phyloP scores from a whole-genome alignment of 2,113 vertebrate species.

The Cyprinus carpio region DNA sequence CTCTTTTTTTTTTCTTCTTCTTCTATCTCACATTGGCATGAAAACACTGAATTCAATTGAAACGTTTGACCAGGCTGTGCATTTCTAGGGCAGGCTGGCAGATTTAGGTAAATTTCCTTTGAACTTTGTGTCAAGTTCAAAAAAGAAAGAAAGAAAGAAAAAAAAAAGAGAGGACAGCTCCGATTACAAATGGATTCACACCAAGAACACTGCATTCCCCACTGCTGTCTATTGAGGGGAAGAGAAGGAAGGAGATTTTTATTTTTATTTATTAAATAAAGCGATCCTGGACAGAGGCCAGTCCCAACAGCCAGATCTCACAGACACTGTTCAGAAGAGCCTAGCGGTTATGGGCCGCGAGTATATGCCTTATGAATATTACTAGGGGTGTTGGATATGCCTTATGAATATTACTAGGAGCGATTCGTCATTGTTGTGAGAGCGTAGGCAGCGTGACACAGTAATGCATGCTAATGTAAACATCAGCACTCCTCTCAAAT shows the following conservation, averaged over 20 bases:
- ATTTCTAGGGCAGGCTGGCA: background rate
- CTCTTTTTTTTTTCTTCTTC: background rate
- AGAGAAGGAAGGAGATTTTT: constrained; percentile 6
- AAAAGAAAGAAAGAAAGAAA: background rate
- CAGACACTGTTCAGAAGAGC: constrained; percentile 65
- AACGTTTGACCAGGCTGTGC: background rate
- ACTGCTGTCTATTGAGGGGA: background rate
- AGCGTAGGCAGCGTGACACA: constrained; percentile 73
- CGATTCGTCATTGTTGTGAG: constrained; percentile 75
- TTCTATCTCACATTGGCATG: background rate
- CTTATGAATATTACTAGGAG: too few relatives aligned
- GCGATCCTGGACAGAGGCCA: constrained; percentile 57
- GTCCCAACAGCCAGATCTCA: constrained; percentile 46
- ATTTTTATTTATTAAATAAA: too few relatives aligned
- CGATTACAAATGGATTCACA: constrained; percentile 47
- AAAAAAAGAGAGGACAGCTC: constrained; percentile 40
- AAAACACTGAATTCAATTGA: background rate
- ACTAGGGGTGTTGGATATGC: too few relatives aligned
- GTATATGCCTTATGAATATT: constrained; percentile 63
- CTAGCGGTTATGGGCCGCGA: background rate
- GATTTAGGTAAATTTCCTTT: background rate
- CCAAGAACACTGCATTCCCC: background rate
- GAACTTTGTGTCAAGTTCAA: constrained; percentile 28
- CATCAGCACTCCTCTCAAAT: constrained; percentile 76
- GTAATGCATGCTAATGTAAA: constrained; percentile 82